Base-by-base conservation (phyloP, 92 coral and sea anemone genomes). In the Heteractis magnifica region DNA sequence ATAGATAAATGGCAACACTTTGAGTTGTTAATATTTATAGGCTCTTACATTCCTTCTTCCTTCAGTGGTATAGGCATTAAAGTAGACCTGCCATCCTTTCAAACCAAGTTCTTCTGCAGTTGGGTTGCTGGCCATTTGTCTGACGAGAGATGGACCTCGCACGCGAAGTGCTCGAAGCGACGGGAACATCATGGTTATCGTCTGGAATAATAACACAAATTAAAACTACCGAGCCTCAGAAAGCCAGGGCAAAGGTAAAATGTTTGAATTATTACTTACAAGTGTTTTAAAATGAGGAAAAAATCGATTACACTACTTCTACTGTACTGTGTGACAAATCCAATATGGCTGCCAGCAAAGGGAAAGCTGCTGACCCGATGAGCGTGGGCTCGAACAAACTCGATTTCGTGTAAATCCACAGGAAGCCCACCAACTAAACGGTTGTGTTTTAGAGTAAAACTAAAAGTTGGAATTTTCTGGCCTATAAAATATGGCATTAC, bases 31-130 rank as follows among this genome's bases (percentile, higher is more conserved):
- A 79, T 15, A 79, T 14, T 19, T 6, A 21, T n/a, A 55, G 10
- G 13, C 15, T 82, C 92, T 86, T 83, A 93, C 98, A 73, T 93
- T 93, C 49, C 98, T 89, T 75, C 98, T 86, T 50, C 98, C 98
- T 60, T 81, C 88, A 71, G 92, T 93, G 21, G 98, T 93, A 11
- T 80, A 86, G 44, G 89, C 87, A 80, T 93, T 93, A 76, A 93
- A 93, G 84, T 93, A 88, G 19, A 87, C 89, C 74, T 90, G 58
- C 89, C 88, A 60, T 68, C 98, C 98, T 26, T 88, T 93, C 58
- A 93, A 74, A 44, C 98, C 98, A 76, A 93, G 95, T 26, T 93
- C 93, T 78, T 93, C 98, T 51, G 91, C 85, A 8, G 98, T 93
- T 19, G 98, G 98, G 41, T 83, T 84, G 50, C 85, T 86, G 20